Conservation (phyloP, 2,888 invertebrate genomes). For the Timandra comae region DNA sequence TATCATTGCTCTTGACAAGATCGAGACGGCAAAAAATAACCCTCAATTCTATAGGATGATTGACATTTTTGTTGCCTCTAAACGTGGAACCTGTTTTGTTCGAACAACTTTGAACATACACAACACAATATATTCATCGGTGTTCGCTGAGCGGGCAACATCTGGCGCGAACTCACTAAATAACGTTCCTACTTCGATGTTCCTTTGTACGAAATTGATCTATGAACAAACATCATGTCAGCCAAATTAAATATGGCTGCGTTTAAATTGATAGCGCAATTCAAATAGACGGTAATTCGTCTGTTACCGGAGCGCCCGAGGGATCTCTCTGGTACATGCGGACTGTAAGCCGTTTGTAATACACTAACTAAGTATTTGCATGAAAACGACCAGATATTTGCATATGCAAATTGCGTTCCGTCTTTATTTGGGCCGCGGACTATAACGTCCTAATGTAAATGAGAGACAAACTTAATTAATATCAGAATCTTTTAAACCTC, state of each 20-base stretch:
- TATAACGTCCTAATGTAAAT: constrained; percentile 65
- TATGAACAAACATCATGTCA: constrained; percentile 18
- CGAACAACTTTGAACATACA: constrained; percentile 20
- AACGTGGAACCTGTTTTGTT: constrained; percentile 32
- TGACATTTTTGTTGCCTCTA: constrained; percentile 37
- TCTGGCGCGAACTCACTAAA: constrained; percentile 13
- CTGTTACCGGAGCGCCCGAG: constrained; percentile 33
- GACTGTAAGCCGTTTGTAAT: constrained; percentile 68
- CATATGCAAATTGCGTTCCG: constrained; percentile 72
- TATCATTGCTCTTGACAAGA: constrained; percentile 35
- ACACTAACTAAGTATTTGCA: constrained; percentile 68
- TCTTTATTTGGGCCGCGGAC: constrained; percentile 68
- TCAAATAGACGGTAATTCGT: constrained; percentile 37
- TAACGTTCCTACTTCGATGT: constrained; percentile 9
- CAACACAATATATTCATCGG: constrained; percentile 13
- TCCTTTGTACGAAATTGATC: constrained; percentile 13
- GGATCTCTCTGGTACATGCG: constrained; percentile 55
- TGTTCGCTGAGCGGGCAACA: constrained; percentile 12
- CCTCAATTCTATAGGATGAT: constrained; percentile 39
- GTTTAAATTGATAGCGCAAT: constrained; percentile 34
- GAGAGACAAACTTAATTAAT: constrained; percentile 37
- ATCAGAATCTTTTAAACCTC: constrained; percentile 38
- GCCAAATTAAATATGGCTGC: constrained; percentile 33
- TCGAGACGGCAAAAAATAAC: constrained; percentile 31
- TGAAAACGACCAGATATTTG: constrained; percentile 67